Conservation (phyloP, 2,888 invertebrate genomes). For the Campaea margaritaria region DNA sequence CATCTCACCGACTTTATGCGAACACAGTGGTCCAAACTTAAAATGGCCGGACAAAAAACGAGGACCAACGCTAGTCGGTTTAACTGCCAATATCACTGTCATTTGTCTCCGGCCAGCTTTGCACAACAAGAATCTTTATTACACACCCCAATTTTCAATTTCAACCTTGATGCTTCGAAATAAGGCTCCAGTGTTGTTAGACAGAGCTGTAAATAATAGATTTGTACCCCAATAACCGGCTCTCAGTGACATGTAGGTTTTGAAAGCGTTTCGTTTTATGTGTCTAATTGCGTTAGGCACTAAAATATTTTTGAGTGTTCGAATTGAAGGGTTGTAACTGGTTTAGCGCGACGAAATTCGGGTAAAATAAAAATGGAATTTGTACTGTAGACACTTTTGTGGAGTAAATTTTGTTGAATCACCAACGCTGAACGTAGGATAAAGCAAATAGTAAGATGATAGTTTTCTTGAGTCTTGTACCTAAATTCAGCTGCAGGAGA, state of each 20-base stretch:
- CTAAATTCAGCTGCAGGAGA: too few species aligned
- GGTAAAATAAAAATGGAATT: conserved; percentile 23
- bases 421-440: too few species aligned
- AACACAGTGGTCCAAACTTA: conserved; percentile 53
- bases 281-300: conserved; percentile 65
- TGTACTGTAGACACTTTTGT: conserved; percentile 1
- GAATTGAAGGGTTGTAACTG: conserved; percentile 52
- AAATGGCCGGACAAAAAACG: conserved; percentile 59
- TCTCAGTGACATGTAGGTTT: conserved; percentile 65
- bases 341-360: conserved; percentile 26
- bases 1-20: conserved; percentile 43
- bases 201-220: conserved; percentile 32
- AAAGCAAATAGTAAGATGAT: too few species aligned
- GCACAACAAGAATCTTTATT: conserved; percentile 49
- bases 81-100: conserved; percentile 74
- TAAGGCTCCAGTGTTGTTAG: conserved; percentile 37
- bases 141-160: conserved; percentile 37
- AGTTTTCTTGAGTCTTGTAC: too few species aligned
- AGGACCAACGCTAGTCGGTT: conserved; percentile 55
- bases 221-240: conserved; percentile 61
- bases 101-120: conserved; percentile 68
- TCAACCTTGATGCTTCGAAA: conserved; percentile 38
- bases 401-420: neutral
- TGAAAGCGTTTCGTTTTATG: conserved; percentile 62
- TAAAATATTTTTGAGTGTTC: conserved; percentile 67